Evolutionary conservation across 2,797 vertebrate genomes (phyloP).

Genomic region (Monodelphis domestica): DNA sequence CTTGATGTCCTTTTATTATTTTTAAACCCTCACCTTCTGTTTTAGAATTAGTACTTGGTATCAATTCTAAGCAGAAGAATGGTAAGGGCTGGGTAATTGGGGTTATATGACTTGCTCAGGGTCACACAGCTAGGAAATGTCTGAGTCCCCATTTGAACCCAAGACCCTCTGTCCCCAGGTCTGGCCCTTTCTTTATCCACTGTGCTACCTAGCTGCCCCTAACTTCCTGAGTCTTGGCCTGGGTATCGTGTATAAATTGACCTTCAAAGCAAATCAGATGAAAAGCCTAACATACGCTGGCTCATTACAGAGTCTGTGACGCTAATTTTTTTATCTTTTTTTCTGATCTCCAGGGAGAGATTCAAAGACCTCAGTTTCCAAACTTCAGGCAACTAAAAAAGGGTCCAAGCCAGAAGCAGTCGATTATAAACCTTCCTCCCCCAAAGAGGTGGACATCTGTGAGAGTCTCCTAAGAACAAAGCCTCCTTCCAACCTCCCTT

Average conservation of each 20-base stretch:
- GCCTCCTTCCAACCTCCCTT: fast-evolving
- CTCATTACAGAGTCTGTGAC: not conserved
- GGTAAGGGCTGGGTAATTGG: too few relatives aligned
- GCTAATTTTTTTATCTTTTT: not conserved
- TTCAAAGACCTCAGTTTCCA: not conserved
- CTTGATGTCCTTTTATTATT: too few relatives aligned
- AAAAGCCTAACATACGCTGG: not conserved
- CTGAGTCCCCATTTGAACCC: too few relatives aligned
- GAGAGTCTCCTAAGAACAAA: not conserved
- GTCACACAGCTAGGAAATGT: too few relatives aligned
- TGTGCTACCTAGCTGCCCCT: too few relatives aligned
- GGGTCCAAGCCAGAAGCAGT: not conserved
- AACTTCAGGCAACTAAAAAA: not conserved
- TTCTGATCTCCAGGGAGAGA: not conserved
- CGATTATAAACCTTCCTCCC: slow-evolving; percentile 49
- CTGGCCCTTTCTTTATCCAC: too few relatives aligned
- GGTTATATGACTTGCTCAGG: too few relatives aligned
- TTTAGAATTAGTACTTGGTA: too few relatives aligned
- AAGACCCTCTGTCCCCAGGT: too few relatives aligned
- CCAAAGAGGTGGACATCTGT: not conserved
- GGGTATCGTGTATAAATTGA: not conserved
- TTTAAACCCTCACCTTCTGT: too few relatives aligned
- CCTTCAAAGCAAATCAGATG: not conserved
- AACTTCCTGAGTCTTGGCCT: not conserved
- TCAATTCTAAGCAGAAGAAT: too few relatives aligned